These are phyloP conservation scores for Phoenicopterus ruber DNA, from an alignment of 2,113 vertebrate species.

Conservation along the genomic window DNA sequence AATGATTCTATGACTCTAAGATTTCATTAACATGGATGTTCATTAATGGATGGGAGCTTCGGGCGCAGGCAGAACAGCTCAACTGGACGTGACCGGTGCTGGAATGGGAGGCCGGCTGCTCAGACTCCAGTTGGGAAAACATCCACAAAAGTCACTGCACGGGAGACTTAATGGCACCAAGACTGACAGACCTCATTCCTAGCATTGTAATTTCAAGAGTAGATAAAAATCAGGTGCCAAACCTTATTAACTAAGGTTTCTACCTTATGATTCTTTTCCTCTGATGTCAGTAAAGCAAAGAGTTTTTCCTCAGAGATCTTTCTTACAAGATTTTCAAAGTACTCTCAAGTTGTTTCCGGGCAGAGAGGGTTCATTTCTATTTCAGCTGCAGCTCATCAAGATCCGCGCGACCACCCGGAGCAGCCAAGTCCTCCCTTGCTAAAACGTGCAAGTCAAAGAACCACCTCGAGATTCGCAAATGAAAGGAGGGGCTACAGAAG, in stretches of 20 bases:
- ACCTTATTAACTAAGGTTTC: not conserved
- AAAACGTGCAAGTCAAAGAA: not conserved
- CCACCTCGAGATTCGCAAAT: fast-evolving
- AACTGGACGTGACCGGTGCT: fast-evolving
- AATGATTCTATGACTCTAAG: not conserved
- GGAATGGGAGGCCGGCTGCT: not conserved
- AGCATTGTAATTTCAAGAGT: not conserved
- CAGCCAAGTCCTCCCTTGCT: not conserved
- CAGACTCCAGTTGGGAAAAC: not conserved
- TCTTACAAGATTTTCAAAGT: not conserved
- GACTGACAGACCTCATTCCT: not conserved
- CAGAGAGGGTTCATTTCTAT: not conserved
- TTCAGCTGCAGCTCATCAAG: not conserved
- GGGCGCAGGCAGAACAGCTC: fast-evolving
- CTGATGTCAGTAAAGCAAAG: not conserved
- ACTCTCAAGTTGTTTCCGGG: not conserved
- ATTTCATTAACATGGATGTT: fast-evolving
- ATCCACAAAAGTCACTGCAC: not conserved
- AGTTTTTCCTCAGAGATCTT: not conserved
- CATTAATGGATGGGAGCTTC: fast-evolving
- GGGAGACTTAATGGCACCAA: not conserved
- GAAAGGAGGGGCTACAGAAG: not conserved
- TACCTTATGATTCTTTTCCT: not conserved
- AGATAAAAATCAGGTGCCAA: not conserved
- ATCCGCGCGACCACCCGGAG: not conserved